Evolutionary conservation across 2,113 vertebrate species (phyloP), one percentile per base, ranked within the genome.

Genomic region (Mormoops blainvillei): DNA sequence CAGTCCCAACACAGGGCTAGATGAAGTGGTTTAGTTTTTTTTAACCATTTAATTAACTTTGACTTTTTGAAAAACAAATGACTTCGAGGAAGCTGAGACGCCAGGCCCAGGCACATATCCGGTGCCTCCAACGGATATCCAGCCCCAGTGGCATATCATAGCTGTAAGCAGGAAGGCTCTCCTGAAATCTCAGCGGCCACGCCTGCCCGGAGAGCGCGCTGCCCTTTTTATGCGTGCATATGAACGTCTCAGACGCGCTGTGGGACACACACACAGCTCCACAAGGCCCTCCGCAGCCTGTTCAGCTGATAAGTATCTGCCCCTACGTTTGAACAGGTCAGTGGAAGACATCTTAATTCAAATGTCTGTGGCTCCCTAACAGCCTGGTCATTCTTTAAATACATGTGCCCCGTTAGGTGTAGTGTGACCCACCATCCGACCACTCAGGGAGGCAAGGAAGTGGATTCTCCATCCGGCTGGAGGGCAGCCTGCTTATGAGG

Each of bases 11-110:
- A 43, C 43, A 56, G 56, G 74, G 50, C 43, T 41, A 86, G 67
- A 63, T 74, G 28, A 80, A 56, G 45, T 38, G 8, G 61, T 20
- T 83, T 80, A 19, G 7, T 78, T 90, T 86, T 80, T 89, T 56
- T 43, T 61, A 73, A 78, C 54, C 61, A 28, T 74, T 56, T 68
- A 85, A 70, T 85, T 73, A 87, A 87, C 87, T 82, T 65, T 26
- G 52, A 52, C 56, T 58, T 91, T 86, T 63, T 54, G 24, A 26
- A 67, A 89, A 95, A 83, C 48, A 38, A 61, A 52, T 94, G 86
- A 38, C 5, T 94, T 95, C 1, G 22, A 54, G 70, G 88, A 82
- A 50, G 52, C 68, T 52, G 63, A 81, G 91, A 78, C 74, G 36
- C 15, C 78, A 83, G 16, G 10, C 3, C 15, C 10, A 12, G 10